Conservation (phyloP, 2,888 invertebrate genomes). For the Geophilus truncorum region DNA sequence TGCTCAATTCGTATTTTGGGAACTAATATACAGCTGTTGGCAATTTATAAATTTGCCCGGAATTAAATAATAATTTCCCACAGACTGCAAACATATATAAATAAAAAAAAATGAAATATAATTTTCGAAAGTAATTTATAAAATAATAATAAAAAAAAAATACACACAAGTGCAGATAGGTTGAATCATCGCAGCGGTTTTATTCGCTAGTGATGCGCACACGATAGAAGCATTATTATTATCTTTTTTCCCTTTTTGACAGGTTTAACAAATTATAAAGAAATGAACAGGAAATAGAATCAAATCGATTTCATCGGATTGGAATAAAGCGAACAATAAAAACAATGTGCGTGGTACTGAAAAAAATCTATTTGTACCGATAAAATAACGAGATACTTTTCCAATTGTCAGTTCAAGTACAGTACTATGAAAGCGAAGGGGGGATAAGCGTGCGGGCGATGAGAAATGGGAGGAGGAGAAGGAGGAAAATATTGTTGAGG, state of each 20-base stretch:
- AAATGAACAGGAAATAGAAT: neutral
- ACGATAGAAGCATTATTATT: neutral
- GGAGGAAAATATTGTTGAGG: neutral
- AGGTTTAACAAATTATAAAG: neutral
- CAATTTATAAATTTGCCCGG: no score
- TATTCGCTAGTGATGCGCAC: neutral
- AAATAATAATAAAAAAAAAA: neutral
- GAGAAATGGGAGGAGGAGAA: neutral
- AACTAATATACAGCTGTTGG: neutral
- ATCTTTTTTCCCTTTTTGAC: neutral
- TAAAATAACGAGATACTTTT: neutral
- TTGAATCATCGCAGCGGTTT: neutral
- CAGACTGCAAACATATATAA: no score
- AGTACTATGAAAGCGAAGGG: neutral
- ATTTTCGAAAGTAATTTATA: no score
- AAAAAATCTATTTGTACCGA: neutral
- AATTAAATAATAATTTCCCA: no score
- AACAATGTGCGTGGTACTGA: neutral
- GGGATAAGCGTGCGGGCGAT: neutral
- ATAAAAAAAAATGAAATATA: neutral
- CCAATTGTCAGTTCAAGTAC: neutral
- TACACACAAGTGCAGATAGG: neutral
- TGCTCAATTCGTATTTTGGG: neutral
- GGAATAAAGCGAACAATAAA: neutral
- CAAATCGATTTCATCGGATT: neutral